phyloP scores from a whole-genome alignment of 1,140 invertebrate species.

The Tribolium madens region DNA sequence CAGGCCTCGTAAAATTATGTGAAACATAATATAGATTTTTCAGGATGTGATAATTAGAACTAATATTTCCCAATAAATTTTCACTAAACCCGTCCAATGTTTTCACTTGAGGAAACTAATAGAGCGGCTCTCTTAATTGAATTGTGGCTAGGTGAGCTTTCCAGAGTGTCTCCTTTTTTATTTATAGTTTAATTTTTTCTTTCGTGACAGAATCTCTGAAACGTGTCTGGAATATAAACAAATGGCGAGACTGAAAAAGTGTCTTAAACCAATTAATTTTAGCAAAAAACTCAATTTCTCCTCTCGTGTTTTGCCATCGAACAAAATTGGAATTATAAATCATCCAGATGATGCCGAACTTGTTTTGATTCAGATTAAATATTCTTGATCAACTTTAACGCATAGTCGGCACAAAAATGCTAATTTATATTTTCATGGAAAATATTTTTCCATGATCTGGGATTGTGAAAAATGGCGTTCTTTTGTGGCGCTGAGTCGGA shows the following conservation, averaged over 20 bases:
- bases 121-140: neutral
- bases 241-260: neutral
- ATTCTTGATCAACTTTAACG: neutral
- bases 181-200: slow-evolving; percentile 10
- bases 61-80: neutral
- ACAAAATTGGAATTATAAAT: slow-evolving; percentile 30
- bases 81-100: neutral
- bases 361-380: neutral
- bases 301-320: slow-evolving; percentile 4
- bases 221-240: neutral
- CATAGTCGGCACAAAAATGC: neutral
- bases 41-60: neutral
- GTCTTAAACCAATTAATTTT: slow-evolving; percentile 6
- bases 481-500: neutral
- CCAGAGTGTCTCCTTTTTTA: neutral
- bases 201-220: neutral
- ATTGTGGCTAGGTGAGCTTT: neutral
- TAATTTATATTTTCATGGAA: neutral
- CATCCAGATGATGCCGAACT: slow-evolving; percentile 18
- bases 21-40: neutral
- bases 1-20: too few species aligned
- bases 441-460: neutral
- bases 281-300: slow-evolving; percentile 9
- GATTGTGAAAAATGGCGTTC: neutral
- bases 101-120: neutral